phyloP scores from a whole-genome alignment of 2,113 vertebrate species.

The Chloebia gouldiae region DNA sequence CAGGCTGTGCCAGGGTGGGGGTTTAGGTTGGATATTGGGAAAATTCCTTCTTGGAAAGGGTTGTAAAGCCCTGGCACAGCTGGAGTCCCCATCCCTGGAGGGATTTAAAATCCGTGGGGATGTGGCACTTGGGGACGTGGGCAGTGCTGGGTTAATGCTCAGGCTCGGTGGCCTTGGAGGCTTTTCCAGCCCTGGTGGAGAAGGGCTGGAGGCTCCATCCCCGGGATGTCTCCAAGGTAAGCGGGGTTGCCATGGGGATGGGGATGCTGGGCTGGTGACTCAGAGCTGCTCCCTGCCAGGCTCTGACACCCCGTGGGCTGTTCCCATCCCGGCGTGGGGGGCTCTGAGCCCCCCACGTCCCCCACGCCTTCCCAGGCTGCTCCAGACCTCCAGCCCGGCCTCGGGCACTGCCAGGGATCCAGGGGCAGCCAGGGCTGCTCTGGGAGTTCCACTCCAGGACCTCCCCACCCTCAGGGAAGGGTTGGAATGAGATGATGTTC shows the following conservation, averaged over 20 bases:
- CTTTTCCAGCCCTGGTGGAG: too few species aligned
- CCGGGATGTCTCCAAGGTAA: neutral
- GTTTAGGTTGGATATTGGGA: accelerated
- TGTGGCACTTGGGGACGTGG: neutral
- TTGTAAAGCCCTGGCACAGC: neutral
- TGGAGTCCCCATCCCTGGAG: neutral
- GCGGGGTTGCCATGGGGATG: constrained; percentile 19
- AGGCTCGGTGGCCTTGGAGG: neutral
- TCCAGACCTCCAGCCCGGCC: neutral
- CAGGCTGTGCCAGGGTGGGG: accelerated
- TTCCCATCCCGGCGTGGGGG: neutral
- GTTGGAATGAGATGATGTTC: accelerated
- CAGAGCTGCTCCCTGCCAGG: neutral
- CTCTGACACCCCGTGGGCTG: neutral
- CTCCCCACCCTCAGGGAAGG: too few species aligned
- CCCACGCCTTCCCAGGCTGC: neutral
- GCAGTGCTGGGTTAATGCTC: too few species aligned
- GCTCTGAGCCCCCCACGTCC: neutral
- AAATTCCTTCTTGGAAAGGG: neutral
- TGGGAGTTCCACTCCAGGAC: neutral
- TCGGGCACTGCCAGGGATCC: too few species aligned
- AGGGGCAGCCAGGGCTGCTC: neutral
- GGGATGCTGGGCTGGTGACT: neutral
- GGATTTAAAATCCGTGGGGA: accelerated
- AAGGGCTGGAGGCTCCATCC: too few species aligned